Base-by-base conservation (phyloP, 1,140 invertebrate species). In the Papilio glaucus region DNA sequence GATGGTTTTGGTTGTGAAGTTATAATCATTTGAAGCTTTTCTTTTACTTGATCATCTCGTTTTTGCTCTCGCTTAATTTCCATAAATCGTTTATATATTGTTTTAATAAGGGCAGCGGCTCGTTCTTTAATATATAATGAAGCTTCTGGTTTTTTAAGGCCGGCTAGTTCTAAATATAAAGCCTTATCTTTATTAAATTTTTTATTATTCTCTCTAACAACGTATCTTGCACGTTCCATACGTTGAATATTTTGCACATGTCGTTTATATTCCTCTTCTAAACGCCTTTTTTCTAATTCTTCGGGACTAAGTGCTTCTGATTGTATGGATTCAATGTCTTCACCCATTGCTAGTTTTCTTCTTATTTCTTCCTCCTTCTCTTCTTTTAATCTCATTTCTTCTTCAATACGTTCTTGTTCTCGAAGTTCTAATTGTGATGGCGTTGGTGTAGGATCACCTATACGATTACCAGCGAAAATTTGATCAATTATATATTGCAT, bases 401-500 rank as follows among this genome's bases (percentile, higher is more conserved):
- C 79, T 73, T 83, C 84, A 65, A 81, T 49, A 68, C 73, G 69
- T 76, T 84, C 76, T 78, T 85, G 79, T 78, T 90, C 85, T 67
- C 57, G 60, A 0, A 81, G 74, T 80, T 85, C 83, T 39, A 87
- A 73, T 83, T 91, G 84, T 21, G 86, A 89, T 12, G 84, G 80
- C 10, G 89, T 87, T n/a, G 86, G 89, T 10, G 81, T 78, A 3
- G 88, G 88, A 76, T 92, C 89, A 62, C 89, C 90, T 26, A 92
- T 42, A 15, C 90, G 80, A 62, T 92, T 91, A 7, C 89, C 89
- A 53, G 89, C 72, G 63, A 90, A 85, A 70, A 92, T 88, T 83
- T 92, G 60, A 72, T 92, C 87, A n/a, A 90, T 80, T 7, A 92
- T 84, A 41, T 87, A 88, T 70, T 92, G 90, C 83, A 89, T 89